Conservation (phyloP, 2,113 vertebrate genomes). For the Passer domesticus region DNA sequence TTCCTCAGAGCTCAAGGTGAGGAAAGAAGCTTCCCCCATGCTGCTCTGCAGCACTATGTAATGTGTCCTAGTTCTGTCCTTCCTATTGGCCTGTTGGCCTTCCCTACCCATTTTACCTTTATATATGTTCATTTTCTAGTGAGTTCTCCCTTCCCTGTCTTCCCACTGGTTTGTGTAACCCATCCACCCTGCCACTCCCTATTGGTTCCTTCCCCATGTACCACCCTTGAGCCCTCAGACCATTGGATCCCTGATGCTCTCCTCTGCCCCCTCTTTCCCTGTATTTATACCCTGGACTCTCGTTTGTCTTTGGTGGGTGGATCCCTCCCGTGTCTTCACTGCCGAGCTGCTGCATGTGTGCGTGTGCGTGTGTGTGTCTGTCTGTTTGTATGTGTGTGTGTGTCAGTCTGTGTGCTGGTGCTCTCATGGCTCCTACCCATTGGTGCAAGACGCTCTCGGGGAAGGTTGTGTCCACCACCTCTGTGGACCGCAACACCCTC, state of each 20-base stretch:
- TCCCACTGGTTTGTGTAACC: neutral
- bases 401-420: neutral
- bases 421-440: neutral
- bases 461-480: neutral
- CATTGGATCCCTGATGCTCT: neutral
- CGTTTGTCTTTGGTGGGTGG: neutral
- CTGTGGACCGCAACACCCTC: neutral
- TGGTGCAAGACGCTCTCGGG: neutral
- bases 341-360: neutral
- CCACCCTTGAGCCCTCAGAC: neutral
- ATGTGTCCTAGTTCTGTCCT: too few relatives aligned
- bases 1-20: too few relatives aligned
- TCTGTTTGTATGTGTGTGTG: neutral
- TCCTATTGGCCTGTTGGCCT: neutral
- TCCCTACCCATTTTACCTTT: neutral
- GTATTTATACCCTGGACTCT: neutral
- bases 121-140: neutral
- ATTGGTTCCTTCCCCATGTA: neutral
- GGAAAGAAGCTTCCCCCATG: too few relatives aligned
- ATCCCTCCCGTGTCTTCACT: neutral
- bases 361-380: too few relatives aligned
- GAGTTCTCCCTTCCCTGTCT: neutral
- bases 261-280: neutral
- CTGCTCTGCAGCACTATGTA: too few relatives aligned
- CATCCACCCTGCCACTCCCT: neutral